Evolutionary conservation across 2,113 vertebrate species (phyloP).

Genomic region (Taxidea taxus): DNA sequence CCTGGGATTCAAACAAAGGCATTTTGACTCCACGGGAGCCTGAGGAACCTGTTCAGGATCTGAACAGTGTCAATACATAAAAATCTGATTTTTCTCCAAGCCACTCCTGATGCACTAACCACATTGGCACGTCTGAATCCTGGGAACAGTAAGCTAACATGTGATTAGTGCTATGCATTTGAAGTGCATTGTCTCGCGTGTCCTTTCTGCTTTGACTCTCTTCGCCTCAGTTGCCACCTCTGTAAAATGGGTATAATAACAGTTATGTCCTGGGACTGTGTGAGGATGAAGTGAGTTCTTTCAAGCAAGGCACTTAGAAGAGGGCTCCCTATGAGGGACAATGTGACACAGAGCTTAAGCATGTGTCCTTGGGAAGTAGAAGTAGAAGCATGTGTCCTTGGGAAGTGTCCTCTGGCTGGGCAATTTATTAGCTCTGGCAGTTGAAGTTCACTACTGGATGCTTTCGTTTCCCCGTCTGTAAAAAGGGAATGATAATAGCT

Average conservation of each 20-base stretch:
- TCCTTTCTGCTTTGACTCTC: not conserved
- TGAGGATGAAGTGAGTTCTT: not conserved
- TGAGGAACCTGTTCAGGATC: not conserved
- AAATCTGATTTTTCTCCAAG: not conserved
- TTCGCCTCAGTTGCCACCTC: not conserved
- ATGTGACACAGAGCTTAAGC: not conserved
- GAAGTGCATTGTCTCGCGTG: not conserved
- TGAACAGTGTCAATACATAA: not conserved
- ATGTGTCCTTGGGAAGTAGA: not conserved
- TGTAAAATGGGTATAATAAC: not conserved
- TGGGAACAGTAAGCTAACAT: not conserved
- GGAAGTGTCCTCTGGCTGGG: not conserved
- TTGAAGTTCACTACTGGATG: not conserved
- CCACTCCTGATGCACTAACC: not conserved
- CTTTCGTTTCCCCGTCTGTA: not conserved
- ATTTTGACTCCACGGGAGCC: too few relatives aligned
- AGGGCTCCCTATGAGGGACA: not conserved
- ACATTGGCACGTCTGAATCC: not conserved
- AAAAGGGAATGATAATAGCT: not conserved
- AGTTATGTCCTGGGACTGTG: not conserved
- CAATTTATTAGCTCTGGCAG: not conserved
- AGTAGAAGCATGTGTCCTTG: not conserved
- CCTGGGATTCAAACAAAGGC: not conserved
- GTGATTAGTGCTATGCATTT: not conserved
- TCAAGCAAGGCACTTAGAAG: not conserved